Evolutionary conservation across 2,888 invertebrate genomes (phyloP).

Genomic region (Phania funesta): DNA sequence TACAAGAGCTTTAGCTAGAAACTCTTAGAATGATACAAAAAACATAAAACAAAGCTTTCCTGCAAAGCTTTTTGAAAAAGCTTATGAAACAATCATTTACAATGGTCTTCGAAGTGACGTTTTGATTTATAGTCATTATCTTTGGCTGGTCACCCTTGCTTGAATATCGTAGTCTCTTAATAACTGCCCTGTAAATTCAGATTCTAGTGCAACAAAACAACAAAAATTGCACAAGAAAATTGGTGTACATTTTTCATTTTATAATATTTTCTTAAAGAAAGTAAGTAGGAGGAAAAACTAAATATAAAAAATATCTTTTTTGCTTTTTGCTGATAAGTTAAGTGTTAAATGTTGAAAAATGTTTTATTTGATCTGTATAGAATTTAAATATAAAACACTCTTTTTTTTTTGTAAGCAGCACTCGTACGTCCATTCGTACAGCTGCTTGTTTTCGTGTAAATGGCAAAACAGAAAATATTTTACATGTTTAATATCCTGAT

Average conservation of each 20-base stretch:
- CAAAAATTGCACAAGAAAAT: conserved; percentile 42
- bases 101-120: neutral
- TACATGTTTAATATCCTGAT: conserved; percentile 16
- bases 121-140: neutral
- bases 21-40: too few species aligned
- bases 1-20: too few species aligned
- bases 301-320: conserved; percentile 15
- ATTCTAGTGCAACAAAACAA: conserved; percentile 23
- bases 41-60: too few species aligned
- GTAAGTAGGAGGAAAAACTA: conserved; percentile 8
- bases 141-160: conserved; percentile 20
- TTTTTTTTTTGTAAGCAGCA: neutral
- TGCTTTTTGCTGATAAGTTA: conserved; percentile 56
- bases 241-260: conserved; percentile 13
- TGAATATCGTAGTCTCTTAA: conserved; percentile 1
- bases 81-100: too few species aligned
- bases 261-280: neutral
- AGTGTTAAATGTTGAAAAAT: conserved; percentile 64
- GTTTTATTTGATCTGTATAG: conserved; percentile 57
- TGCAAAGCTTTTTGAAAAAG: too few species aligned
- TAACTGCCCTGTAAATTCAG: conserved; percentile 23
- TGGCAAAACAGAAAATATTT: neutral
- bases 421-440: neutral
- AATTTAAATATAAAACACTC: conserved; percentile 54
- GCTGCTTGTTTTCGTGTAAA: neutral